Evolutionary conservation across 2,797 vertebrate species (phyloP).

Genomic region (Geotrypetes seraphini): DNA sequence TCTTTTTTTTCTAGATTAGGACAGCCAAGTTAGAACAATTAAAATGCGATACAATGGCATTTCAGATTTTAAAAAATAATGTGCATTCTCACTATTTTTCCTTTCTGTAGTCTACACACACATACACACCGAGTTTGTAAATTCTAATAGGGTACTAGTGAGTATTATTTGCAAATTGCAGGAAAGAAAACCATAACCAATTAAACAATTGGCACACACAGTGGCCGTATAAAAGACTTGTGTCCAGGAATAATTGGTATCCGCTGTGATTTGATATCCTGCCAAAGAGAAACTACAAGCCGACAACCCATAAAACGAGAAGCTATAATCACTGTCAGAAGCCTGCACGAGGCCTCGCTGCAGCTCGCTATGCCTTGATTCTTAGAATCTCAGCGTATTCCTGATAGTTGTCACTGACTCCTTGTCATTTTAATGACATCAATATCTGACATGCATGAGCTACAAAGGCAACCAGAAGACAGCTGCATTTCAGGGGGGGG

Average conservation of each 20-base stretch:
- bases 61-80: no score
- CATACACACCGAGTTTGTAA: no score
- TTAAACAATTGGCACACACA: no score
- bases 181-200: no score
- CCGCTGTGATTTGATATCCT: background rate
- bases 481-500: conserved; percentile 1
- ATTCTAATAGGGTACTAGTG: no score
- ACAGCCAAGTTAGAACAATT: no score
- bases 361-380: background rate
- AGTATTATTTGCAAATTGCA: no score
- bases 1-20: no score
- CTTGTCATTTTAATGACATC: background rate
- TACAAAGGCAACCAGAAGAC: background rate
- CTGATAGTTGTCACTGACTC: background rate
- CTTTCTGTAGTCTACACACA: no score
- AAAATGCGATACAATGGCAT: no score
- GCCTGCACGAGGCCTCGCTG: background rate
- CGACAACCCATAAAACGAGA: background rate
- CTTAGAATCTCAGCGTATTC: background rate
- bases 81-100: no score
- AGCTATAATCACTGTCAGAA: background rate
- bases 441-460: background rate
- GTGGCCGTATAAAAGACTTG: background rate
- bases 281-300: accelerated
- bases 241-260: background rate